Evolutionary conservation across 2,113 vertebrate species (phyloP), one percentile per base, ranked within the genome.

Genomic region (Oncorhynchus kisutch): DNA sequence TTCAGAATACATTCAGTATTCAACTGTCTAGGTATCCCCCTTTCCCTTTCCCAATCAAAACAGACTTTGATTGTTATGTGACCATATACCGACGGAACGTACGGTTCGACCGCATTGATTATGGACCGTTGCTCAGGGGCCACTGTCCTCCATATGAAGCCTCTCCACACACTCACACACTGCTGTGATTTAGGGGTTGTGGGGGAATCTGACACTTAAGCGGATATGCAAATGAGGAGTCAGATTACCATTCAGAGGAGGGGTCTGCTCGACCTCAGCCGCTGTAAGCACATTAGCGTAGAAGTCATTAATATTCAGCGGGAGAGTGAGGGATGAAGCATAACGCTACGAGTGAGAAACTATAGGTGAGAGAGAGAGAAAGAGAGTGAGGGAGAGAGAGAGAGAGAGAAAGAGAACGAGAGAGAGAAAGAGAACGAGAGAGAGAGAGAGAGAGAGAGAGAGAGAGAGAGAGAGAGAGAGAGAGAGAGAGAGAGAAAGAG

Each of bases 241-340:
- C 24, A 49, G 89, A 88, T 94, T 93, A 92, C 88, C 89, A 93
- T 94, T 88, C 92, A 89, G 88, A 92, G 92, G 91, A 93, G 92
- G 91, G 91, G 91, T 87, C 82, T 91, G 75, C 25, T 77, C 87
- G 87, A 89, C 89, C 89, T 89, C 84, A 86, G 86, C 84, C 85
- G 81, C 82, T 79, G 84, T 74, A 76, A 87, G 78, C 80, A 85
- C 86, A 92, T 94, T 93, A 91, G 87, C 90, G 91, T 93, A 91
- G 84, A 54, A n/a, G 82, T 65, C 82, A 83, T 93, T 93, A 91
- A 92, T 90, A 93, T 93, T 92, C 88, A 88, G 85, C 67, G 75
- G 85, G 70, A 24, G 88, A 76, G 78, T 77, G 82, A 73, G 39
- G 78, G 83, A 84, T 82, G 72, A 78, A 85, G 82, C 87, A 84